These are phyloP conservation scores for Eupristina koningsbergeri DNA, from an alignment of 1,140 invertebrate genomes.

Conservation along the genomic window DNA sequence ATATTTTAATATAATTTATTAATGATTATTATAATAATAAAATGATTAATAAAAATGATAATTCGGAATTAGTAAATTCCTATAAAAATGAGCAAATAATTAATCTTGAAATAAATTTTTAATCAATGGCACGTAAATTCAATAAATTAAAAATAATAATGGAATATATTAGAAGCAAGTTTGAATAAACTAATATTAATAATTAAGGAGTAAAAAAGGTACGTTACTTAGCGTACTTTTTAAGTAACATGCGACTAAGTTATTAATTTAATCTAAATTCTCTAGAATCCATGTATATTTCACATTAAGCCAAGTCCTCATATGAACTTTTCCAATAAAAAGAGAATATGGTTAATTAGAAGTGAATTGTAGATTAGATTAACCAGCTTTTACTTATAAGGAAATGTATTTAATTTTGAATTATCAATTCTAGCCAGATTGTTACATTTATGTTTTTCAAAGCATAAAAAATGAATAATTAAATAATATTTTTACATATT, in stretches of 20 bases:
- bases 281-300: neutral
- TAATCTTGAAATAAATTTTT: no score
- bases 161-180: no score
- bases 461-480: neutral
- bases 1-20: no score
- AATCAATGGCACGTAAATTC: no score
- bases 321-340: constrained; percentile 14
- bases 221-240: neutral
- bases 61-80: no score
- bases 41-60: no score
- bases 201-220: neutral
- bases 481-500: neutral
- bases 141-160: neutral
- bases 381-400: constrained; percentile 2
- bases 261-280: constrained; percentile 16
- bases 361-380: constrained; percentile 4
- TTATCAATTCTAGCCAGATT: constrained; percentile 21
- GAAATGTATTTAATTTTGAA: constrained; percentile 8
- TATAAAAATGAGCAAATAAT: no score
- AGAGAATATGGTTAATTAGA: neutral
- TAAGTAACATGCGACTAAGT: neutral
- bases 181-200: neutral
- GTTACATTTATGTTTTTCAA: neutral
- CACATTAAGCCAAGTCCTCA: neutral
- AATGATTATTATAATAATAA: no score